phyloP scores from a whole-genome alignment of 2,113 vertebrate genomes.

The Sinocyclocheilus anophthalmus region DNA sequence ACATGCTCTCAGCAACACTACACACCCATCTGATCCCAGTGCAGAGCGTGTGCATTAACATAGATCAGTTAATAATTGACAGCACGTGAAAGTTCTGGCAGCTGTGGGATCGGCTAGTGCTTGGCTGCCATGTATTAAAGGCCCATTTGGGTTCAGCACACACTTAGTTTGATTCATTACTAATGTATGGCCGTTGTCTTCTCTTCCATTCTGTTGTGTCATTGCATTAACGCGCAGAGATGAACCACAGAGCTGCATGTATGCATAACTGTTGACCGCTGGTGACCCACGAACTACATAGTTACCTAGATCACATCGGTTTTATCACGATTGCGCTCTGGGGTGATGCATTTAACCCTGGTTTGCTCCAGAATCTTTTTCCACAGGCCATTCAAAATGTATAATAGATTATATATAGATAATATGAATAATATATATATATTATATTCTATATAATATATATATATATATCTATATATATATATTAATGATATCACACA shows the following conservation, averaged over 20 bases:
- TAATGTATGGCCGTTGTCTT: slow-evolving; percentile 30
- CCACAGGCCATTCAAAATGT: not conserved
- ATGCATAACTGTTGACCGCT: not conserved
- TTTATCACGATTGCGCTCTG: not conserved
- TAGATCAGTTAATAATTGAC: slow-evolving; percentile 54
- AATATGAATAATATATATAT: too few relatives aligned
- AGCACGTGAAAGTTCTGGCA: slow-evolving; percentile 40
- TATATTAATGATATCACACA: too few relatives aligned
- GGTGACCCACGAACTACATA: not conserved
- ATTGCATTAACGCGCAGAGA: slow-evolving; percentile 13
- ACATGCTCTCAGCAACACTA: slow-evolving; percentile 43
- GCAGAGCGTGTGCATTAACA: slow-evolving; percentile 50
- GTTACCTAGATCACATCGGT: not conserved
- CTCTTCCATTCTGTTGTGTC: slow-evolving; percentile 30
- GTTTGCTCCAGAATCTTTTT: not conserved
- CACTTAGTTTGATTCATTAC: slow-evolving; percentile 33
- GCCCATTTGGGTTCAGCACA: slow-evolving; percentile 40
- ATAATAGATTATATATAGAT: too few relatives aligned
- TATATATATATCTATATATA: too few relatives aligned
- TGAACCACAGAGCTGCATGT: slow-evolving; percentile 30
- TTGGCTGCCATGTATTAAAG: slow-evolving; percentile 40
- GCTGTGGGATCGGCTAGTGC: slow-evolving; percentile 21
- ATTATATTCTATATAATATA: too few relatives aligned
- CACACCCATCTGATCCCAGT: slow-evolving; percentile 4
- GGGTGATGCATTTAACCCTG: not conserved